Evolutionary conservation across 2,888 invertebrate genomes (phyloP), one percentile per base, ranked within the genome.

Genomic region (Caenorhabditis sp.): DNA sequence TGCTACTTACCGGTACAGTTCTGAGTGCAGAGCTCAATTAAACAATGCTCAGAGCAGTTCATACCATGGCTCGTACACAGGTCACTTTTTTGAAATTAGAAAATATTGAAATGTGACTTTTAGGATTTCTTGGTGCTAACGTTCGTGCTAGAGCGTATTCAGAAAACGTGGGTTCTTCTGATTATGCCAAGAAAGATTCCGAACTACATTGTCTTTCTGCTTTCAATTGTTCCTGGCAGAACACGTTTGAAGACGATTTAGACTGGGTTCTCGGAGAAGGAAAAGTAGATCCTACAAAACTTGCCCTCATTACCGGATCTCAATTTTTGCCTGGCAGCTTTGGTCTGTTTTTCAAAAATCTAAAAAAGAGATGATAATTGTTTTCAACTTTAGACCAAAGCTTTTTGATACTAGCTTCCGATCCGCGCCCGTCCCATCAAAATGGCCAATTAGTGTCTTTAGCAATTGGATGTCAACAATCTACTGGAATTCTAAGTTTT

Each of bases 391-490:
- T 65, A 88, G 88, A 86, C 24, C 65, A 69, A 51, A 80, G 74
- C 9, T 88, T 88, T 58, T 72, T 88, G 44, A 84, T 88, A 18
- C 80, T 88, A 2, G 87, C 87, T 40, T 87, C 87, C 13, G 85
- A 86, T 71, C 83, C 88, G 11, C 67, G 86, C 28, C 86, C 87
- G 11, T 58, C 81, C 1, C 37, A 70, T 53, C 86, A 84, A 61
- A 79, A 85, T 18, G 88, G 88, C 1, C 74, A 85, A 44, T 70
- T 87, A 28, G 82, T 88, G 37, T 87, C 87, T 22, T 60, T 82
- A 22, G 81, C 86, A n/a, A 88, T 88, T 79, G 87, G 87, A 40
- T 88, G 88, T 70, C 88, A 88, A 71, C 85, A 87, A 60, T 84
- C 86, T 0, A 69, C 85, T 0, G 88, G 88, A 28, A 84, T 88